Base-by-base conservation (phyloP, 2,888 invertebrate species). In the Spisula solida region DNA sequence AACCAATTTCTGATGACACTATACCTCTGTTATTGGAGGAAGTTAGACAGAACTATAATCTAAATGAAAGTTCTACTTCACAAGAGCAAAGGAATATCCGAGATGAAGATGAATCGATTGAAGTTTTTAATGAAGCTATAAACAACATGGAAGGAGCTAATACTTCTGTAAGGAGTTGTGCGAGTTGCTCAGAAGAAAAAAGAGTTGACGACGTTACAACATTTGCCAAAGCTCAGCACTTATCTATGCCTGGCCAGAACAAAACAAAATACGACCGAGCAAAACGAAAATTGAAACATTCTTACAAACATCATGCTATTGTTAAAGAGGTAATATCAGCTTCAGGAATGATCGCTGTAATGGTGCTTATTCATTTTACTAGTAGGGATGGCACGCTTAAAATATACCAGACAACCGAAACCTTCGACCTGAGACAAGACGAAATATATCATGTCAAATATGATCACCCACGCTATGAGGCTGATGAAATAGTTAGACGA, bases 281-380 rank as follows among this genome's bases (percentile, higher is more conserved):
- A n/a, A 55, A 20, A n/a, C 18, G 48, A 12, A 85, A 34, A 29
- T 20, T 56, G 18, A 88, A 48, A 25, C 16, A 81, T 29, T 10
- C n/a, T 0, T 88, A 88, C 60, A 48, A 41, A 66, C 88, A 88
- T 25, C 88, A 88, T 88, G 84, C 84, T 20, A 84, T 88, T 66
- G 51, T 88, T 6, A 84, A 80, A 80, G 34, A 70, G 56, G 47
- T 88, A 29, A 80, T n/a, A 51, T 47, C 41, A 18, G 51, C 34
- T 48, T n/a, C 48, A 8, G 55, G 81, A 29, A 48, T 60, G n/a
- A 80, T 14, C n/a, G 81, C 66, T 2, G 18, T 60, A 60, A 25
- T 84, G 80, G 81, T 31, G 12, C 41, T 88, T 14, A 84, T 88
- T 66, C 83, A 83, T 87, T 84, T 79, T n/a, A 81, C 31, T 18